These are phyloP conservation scores for Eupithecia pulchellata DNA, from an alignment of 2,888 invertebrate genomes.

Conservation along the genomic window DNA sequence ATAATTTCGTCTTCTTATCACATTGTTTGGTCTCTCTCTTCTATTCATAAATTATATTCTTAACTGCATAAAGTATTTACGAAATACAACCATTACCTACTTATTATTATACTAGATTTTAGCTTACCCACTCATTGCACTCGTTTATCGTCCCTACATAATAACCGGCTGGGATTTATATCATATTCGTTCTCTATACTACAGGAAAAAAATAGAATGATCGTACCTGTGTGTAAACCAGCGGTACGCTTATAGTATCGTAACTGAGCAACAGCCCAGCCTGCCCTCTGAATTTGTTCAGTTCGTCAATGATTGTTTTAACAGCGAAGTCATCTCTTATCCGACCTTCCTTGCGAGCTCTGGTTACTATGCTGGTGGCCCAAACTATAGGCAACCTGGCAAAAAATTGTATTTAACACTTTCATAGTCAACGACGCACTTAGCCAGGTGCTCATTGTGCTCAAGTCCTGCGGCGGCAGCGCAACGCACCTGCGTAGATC, in stretches of 20 bases:
- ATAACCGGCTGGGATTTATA: neutral
- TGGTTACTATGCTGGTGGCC: constrained; percentile 95
- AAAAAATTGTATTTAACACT: neutral
- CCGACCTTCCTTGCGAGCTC: constrained; percentile 95
- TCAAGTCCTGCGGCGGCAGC: no score
- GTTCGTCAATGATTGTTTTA: constrained; percentile 94
- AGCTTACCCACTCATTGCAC: neutral
- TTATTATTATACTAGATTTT: neutral
- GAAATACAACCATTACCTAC: neutral
- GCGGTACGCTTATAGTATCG: constrained; percentile 91
- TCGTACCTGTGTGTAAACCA: constrained; percentile 92
- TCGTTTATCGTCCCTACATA: neutral
- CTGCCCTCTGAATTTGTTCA: constrained; percentile 93
- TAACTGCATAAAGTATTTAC: neutral
- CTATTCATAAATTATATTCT: neutral
- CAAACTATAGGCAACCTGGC: constrained; percentile 93
- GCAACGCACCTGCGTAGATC: no score
- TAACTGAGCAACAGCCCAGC: constrained; percentile 91
- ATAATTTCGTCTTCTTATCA: neutral
- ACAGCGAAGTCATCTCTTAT: constrained; percentile 96
- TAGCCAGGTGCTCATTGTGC: no score
- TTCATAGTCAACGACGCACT: no score
- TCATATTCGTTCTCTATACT: neutral
- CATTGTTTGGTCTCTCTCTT: neutral
- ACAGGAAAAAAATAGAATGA: neutral